A percentile compares a stretch with the other conserved stretches of the same genome.
Evolutionary conservation across 2,888 invertebrate species (phyloP).

Genomic region (Allygus modestus): DNA sequence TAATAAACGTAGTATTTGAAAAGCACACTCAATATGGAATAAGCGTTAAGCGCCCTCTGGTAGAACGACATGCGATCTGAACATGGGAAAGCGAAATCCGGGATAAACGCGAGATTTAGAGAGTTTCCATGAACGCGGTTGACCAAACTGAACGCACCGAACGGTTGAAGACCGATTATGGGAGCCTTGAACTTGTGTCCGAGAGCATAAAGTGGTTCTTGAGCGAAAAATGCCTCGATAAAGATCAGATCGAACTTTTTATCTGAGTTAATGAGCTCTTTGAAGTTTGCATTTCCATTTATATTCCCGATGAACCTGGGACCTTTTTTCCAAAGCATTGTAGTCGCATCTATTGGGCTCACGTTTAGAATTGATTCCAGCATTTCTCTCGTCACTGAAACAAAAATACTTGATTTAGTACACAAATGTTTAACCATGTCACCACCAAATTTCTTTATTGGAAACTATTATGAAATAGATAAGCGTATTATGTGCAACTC

Average conservation of each 20-base stretch:
- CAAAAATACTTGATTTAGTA: too few species aligned
- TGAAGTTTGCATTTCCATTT: not conserved
- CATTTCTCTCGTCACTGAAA: constrained; percentile 3
- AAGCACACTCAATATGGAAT: constrained; percentile 57
- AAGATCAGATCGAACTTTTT: constrained; percentile 66
- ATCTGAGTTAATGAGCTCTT: constrained; percentile 58
- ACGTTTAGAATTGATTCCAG: not conserved
- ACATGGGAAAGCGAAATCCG: constrained; percentile 58
- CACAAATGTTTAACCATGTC: too few species aligned
- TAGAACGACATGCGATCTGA: constrained; percentile 64
- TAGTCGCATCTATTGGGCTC: not conserved
- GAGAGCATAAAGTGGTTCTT: constrained; percentile 66
- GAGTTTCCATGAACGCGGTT: constrained; percentile 64
- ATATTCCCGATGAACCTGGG: not conserved
- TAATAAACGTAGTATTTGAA: constrained; percentile 51
- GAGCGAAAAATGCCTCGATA: constrained; percentile 65
- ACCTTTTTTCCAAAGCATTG: not conserved
- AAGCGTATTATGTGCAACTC: too few species aligned
- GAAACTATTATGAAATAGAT: too few species aligned
- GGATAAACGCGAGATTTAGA: constrained; percentile 62
- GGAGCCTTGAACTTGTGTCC: constrained; percentile 66
- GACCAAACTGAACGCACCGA: constrained; percentile 55
- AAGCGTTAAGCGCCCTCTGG: constrained; percentile 62
- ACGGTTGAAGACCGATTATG: constrained; percentile 64
- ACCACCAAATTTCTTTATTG: too few species aligned